Evolutionary conservation across 2,888 invertebrate genomes (phyloP).

Genomic region (Trichopria drosophilae): DNA sequence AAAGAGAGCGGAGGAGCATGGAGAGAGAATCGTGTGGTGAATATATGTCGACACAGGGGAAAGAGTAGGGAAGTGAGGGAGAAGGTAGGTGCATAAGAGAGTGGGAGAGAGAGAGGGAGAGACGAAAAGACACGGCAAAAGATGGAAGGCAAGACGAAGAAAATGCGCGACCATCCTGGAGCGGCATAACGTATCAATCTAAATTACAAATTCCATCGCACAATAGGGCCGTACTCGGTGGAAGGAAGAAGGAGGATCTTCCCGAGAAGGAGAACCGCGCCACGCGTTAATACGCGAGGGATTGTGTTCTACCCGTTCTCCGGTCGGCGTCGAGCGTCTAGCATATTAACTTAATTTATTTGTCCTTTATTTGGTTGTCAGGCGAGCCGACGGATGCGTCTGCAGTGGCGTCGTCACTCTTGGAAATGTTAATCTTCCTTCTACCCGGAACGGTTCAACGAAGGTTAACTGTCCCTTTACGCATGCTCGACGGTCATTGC

Average conservation of each 20-base stretch:
- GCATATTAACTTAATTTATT: slow-evolving; percentile 57
- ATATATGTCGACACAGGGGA: too few species aligned
- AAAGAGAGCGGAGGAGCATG: slow-evolving; percentile 15
- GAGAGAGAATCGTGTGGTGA: slow-evolving; percentile 1
- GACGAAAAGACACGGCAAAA: slow-evolving; percentile 8
- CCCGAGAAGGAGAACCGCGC: slow-evolving; percentile 8
- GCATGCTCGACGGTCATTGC: too few species aligned
- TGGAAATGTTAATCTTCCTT: slow-evolving; percentile 42
- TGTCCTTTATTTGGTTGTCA: slow-evolving; percentile 58
- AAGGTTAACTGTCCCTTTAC: too few species aligned
- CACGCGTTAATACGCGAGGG: slow-evolving; percentile 35
- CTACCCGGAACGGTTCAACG: neutral
- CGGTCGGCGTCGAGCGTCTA: slow-evolving; percentile 37
- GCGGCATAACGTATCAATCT: slow-evolving; percentile 54
- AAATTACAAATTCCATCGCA: slow-evolving; percentile 58
- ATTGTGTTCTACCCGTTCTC: slow-evolving; percentile 14
- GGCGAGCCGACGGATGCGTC: slow-evolving; percentile 42
- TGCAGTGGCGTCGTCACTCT: slow-evolving; percentile 47
- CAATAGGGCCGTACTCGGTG: slow-evolving; percentile 43
- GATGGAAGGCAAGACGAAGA: slow-evolving; percentile 29
- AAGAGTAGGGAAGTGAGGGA: slow-evolving; percentile 15
- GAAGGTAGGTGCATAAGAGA: slow-evolving; percentile 26
- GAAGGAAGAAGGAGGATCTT: slow-evolving; percentile 31
- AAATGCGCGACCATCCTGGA: slow-evolving; percentile 32
- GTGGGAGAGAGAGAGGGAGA: slow-evolving; percentile 16